Percentiles rank a stretch among this genome's conserved stretches.
These are phyloP conservation scores for Chanos chanos DNA, from an alignment of 2,797 vertebrate genomes.

Conservation along the genomic window DNA sequence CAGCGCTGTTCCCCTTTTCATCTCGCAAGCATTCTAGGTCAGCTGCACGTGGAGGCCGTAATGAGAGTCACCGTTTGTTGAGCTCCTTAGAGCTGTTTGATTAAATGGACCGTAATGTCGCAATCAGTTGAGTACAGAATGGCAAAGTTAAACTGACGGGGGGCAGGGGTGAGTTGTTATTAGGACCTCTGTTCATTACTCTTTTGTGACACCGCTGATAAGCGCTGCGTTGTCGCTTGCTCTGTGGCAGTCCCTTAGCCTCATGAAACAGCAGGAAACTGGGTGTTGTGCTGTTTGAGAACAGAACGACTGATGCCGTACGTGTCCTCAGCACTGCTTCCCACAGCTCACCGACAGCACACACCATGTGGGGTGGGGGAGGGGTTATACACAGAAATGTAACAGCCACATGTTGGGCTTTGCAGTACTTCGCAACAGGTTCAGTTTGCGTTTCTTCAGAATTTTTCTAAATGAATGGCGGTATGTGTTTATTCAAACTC, in stretches of 20 bases:
- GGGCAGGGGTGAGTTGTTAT: neutral
- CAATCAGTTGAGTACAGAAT: too few species aligned
- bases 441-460: too few species aligned
- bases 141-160: too few species aligned
- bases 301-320: slow-evolving; percentile 35
- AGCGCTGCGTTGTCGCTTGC: neutral
- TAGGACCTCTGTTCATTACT: neutral
- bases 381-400: slow-evolving; percentile 30
- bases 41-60: too few species aligned
- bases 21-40: too few species aligned
- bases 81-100: too few species aligned
- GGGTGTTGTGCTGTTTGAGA: slow-evolving; percentile 41
- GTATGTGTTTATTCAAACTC: too few species aligned
- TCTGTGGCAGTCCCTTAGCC: slow-evolving; percentile 1
- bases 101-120: too few species aligned
- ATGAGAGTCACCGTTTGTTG: too few species aligned
- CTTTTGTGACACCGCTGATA: neutral
- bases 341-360: slow-evolving; percentile 32
- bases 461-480: too few species aligned
- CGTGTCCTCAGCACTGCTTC: slow-evolving; percentile 33
- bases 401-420: slow-evolving; percentile 26
- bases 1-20: too few species aligned
- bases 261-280: slow-evolving; percentile 36
- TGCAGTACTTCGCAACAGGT: too few species aligned
- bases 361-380: slow-evolving; percentile 66